These are phyloP conservation scores for Hemibagrus wyckioides DNA, from an alignment of 2,113 vertebrate species.

Conservation along the genomic window DNA sequence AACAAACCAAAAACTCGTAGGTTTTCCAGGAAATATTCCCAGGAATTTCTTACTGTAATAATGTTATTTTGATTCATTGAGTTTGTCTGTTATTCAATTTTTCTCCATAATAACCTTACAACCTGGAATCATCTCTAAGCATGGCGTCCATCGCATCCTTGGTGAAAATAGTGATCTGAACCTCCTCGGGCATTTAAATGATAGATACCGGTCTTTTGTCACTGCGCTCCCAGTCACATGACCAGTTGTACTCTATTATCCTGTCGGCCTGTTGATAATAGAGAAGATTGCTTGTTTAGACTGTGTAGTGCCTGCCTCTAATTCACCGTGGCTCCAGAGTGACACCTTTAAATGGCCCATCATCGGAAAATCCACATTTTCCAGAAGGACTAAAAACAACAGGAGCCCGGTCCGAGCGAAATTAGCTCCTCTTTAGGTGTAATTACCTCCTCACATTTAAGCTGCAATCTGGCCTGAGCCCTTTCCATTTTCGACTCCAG, in stretches of 20 bases:
- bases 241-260: constrained; percentile 85
- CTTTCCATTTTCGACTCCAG: constrained; percentile 58
- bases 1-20: neutral
- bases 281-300: constrained; percentile 91
- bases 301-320: constrained; percentile 84
- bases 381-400: constrained; percentile 81
- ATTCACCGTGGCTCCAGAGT: constrained; percentile 92
- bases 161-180: neutral
- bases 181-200: constrained; percentile 43
- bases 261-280: constrained; percentile 84
- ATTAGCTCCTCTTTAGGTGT: constrained; percentile 85
- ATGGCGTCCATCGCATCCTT: neutral
- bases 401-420: constrained; percentile 76
- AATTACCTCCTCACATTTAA: constrained; percentile 84
- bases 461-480: constrained; percentile 75
- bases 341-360: constrained; percentile 89
- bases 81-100: neutral
- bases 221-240: constrained; percentile 62
- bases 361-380: constrained; percentile 89
- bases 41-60: neutral
- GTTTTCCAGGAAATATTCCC: neutral
- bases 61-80: neutral
- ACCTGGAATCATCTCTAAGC: neutral
- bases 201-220: constrained; percentile 58
- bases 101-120: neutral